phyloP scores from a whole-genome alignment of 2,888 invertebrate genomes.

The Lycia hirtaria region DNA sequence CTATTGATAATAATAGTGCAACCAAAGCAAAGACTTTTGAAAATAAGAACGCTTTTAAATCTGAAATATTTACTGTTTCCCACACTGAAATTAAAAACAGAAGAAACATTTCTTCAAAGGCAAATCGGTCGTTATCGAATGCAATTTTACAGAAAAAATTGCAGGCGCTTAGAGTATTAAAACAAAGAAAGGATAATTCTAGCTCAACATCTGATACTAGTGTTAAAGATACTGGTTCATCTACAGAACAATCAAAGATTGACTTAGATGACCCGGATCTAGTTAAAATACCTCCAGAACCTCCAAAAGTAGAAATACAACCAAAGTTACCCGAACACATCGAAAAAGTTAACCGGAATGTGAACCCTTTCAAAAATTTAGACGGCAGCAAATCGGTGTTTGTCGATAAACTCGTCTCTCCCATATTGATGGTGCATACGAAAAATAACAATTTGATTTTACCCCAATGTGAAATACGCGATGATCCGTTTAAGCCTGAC shows the following conservation, averaged over 20 bases:
- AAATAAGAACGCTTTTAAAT: background rate
- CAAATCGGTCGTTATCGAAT: background rate
- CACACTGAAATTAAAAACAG: background rate
- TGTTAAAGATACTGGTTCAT: conserved; percentile 20
- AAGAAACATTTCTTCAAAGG: background rate
- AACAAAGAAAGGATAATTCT: background rate
- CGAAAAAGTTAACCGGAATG: conserved; percentile 48
- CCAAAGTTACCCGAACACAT: conserved; percentile 13
- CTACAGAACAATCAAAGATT: conserved; percentile 4
- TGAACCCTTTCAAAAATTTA: conserved; percentile 71
- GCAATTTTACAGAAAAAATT: background rate
- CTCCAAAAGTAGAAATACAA: background rate
- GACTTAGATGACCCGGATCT: background rate
- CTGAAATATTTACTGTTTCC: background rate
- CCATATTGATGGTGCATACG: conserved; percentile 74
- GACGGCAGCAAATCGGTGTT: conserved; percentile 69
- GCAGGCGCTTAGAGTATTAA: background rate
- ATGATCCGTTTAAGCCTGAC: conserved; percentile 64
- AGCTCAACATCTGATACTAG: conserved; percentile 14
- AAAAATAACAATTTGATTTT: conserved; percentile 65
- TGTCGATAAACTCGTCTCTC: conserved; percentile 72
- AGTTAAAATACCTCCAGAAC: conserved; percentile 2
- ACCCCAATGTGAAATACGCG: conserved; percentile 59
- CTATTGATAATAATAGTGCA: background rate
- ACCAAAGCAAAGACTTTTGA: background rate